phyloP scores from a whole-genome alignment of 1,140 invertebrate species.

The Vollenhovia emeryi region DNA sequence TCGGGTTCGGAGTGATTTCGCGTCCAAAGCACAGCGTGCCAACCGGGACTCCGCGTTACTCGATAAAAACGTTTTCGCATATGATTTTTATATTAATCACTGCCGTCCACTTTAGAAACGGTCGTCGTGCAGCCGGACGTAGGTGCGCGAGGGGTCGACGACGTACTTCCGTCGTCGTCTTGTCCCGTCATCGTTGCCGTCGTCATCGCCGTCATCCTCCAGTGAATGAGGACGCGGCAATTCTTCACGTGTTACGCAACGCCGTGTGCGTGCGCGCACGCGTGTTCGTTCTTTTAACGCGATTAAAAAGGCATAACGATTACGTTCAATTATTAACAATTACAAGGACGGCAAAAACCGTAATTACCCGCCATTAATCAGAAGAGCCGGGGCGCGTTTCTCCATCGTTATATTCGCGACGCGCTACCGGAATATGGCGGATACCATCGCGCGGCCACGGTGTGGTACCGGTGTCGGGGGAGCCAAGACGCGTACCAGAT shows the following conservation, averaged over 20 bases:
- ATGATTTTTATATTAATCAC: conserved; percentile 47
- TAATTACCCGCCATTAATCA: conserved; percentile 84
- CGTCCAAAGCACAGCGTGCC: not conserved
- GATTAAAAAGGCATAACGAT: conserved; percentile 82
- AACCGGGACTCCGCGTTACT: not conserved
- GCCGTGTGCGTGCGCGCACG: not conserved
- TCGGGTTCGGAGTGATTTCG: not conserved
- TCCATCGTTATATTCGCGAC: conserved; percentile 20
- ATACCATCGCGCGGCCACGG: not conserved
- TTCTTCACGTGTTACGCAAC: conserved; percentile 78
- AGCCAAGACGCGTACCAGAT: not conserved
- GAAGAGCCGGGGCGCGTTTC: conserved; percentile 58
- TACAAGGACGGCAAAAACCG: conserved; percentile 80
- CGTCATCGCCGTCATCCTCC: conserved; percentile 29
- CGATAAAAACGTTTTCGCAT: conserved; percentile 10
- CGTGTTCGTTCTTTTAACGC: conserved; percentile 75
- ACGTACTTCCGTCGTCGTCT: conserved; percentile 58
- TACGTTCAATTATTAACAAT: conserved; percentile 84
- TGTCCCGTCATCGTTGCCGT: conserved; percentile 22
- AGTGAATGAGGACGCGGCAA: conserved; percentile 64
- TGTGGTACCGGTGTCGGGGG: not conserved
- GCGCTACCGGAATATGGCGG: conserved; percentile 13
- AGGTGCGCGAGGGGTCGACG: conserved; percentile 32
- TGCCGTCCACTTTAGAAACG: conserved; percentile 4
- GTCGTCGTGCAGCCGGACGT: conserved; percentile 42